Conservation (phyloP, 2,113 vertebrate genomes). For the Trochalopteron elliotii region DNA sequence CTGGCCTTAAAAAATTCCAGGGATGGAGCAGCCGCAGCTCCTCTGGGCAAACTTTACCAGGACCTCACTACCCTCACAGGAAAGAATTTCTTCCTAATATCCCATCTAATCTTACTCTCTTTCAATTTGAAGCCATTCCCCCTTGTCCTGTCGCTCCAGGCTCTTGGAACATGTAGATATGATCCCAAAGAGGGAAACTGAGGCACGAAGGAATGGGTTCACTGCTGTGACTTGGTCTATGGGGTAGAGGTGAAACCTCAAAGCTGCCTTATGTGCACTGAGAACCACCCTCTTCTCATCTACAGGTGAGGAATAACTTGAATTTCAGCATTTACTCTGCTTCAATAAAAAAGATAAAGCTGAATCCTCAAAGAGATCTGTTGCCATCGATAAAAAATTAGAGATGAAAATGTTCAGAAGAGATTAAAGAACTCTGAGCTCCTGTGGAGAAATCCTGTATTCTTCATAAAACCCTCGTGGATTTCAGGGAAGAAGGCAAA, state of each 20-base stretch:
- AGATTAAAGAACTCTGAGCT: background rate
- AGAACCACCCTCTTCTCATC: background rate
- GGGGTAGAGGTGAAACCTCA: background rate
- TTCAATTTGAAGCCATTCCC: background rate
- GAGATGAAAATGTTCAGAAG: background rate
- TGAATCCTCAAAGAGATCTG: background rate
- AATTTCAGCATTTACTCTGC: background rate
- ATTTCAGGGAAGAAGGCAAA: background rate
- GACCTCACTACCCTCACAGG: background rate
- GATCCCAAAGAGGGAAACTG: background rate
- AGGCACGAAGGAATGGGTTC: background rate
- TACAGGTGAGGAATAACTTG: background rate
- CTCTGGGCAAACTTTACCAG: background rate
- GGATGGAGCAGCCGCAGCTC: background rate
- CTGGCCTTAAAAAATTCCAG: background rate
- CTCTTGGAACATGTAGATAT: background rate
- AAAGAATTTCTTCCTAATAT: background rate
- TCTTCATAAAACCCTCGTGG: background rate
- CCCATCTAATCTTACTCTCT: background rate
- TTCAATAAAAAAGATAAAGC: background rate
- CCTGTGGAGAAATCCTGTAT: background rate
- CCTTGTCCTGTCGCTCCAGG: background rate
- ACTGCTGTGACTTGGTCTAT: background rate
- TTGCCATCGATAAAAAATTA: background rate
- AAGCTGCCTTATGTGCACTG: background rate